Evolutionary conservation across 2,888 invertebrate genomes (phyloP).

Genomic region (Heliconius cydno): DNA sequence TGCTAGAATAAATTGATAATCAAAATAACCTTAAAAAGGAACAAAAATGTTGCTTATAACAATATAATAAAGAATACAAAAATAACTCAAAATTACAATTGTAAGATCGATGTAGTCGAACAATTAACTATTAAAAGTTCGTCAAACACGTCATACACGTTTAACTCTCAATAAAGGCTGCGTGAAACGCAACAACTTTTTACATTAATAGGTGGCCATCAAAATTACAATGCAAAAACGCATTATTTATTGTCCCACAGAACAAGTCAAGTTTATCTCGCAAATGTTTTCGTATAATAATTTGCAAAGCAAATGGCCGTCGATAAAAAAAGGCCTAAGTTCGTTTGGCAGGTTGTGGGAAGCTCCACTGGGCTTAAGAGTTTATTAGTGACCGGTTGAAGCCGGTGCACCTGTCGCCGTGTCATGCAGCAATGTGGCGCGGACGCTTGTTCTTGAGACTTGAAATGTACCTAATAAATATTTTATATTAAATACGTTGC

Average conservation of each 20-base stretch:
- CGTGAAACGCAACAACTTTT: conserved; percentile 23
- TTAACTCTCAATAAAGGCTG: conserved; percentile 29
- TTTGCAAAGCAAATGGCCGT: conserved; percentile 45
- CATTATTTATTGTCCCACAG: conserved; percentile 35
- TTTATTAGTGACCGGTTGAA: conserved; percentile 52
- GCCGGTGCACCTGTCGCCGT: conserved; percentile 65
- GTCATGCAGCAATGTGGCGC: conserved; percentile 52
- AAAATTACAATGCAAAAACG: conserved; percentile 31
- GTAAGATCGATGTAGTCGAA: not conserved
- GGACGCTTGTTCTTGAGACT: conserved; percentile 54
- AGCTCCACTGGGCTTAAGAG: conserved; percentile 52
- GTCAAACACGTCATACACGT: conserved; percentile 17
- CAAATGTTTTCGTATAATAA: conserved; percentile 43
- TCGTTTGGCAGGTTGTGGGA: conserved; percentile 52
- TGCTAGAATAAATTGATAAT: conserved; percentile 40
- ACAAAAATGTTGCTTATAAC: not conserved
- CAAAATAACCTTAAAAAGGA: not conserved
- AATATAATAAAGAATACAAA: not conserved
- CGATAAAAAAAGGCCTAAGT: conserved; percentile 43
- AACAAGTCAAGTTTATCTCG: conserved; percentile 29
- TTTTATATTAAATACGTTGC: not conserved
- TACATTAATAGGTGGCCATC: conserved; percentile 14
- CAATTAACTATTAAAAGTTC: not conserved
- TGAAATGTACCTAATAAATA: conserved; percentile 41
- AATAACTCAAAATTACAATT: not conserved